These are phyloP conservation scores for Amiota minor DNA, from an alignment of 2,888 invertebrate genomes.

Conservation along the genomic window DNA sequence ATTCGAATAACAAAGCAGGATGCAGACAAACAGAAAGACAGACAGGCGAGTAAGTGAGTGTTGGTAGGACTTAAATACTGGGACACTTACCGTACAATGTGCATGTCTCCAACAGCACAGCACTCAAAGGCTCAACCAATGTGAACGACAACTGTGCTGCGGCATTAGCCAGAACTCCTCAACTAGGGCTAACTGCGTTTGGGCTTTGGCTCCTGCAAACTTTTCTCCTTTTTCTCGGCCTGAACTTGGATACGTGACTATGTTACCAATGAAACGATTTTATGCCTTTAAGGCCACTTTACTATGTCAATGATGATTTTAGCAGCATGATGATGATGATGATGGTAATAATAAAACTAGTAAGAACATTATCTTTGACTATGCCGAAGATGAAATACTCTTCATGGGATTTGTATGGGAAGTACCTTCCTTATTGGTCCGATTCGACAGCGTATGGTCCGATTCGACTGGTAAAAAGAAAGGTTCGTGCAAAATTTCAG, in stretches of 20 bases:
- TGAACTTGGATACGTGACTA: slow-evolving; percentile 50
- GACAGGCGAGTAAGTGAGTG: not conserved
- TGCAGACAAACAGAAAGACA: too few species aligned
- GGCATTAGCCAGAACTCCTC: not conserved
- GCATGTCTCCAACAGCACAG: not conserved
- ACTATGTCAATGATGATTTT: not conserved
- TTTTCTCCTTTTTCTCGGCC: too few species aligned
- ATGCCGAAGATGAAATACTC: too few species aligned
- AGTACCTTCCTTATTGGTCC: too few species aligned
- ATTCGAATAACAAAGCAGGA: too few species aligned
- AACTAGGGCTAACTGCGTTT: not conserved
- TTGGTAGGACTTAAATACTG: not conserved
- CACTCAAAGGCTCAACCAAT: slow-evolving; percentile 1
- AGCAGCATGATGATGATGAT: slow-evolving; percentile 18
- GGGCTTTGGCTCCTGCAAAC: not conserved
- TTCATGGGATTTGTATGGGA: too few species aligned
- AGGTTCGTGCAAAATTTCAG: too few species aligned
- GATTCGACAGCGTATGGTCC: too few species aligned
- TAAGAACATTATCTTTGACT: too few species aligned
- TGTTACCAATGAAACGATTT: slow-evolving; percentile 47
- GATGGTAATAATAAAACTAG: not conserved
- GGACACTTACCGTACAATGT: too few species aligned
- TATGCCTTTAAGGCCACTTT: slow-evolving; percentile 22
- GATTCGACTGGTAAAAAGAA: too few species aligned
- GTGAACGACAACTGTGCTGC: not conserved